phyloP scores from a whole-genome alignment of 2,888 invertebrate species.

The Diplolepis rosae region DNA sequence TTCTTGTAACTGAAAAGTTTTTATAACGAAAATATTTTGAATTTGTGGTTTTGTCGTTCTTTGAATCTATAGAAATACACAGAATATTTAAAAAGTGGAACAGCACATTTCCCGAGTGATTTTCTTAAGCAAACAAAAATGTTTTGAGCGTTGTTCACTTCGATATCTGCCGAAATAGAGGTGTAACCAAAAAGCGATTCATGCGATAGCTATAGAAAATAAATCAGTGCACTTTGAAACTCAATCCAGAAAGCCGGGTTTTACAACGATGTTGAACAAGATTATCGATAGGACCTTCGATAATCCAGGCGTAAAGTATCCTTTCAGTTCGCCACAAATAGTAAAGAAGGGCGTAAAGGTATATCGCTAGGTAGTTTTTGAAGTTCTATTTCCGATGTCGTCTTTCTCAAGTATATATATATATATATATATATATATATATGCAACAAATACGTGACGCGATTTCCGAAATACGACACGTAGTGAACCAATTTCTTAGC shows the following conservation, averaged over 20 bases:
- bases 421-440: no score
- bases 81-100: background rate
- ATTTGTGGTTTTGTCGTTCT: background rate
- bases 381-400: conserved; percentile 19
- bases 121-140: background rate
- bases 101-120: conserved; percentile 4
- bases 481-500: conserved; percentile 5
- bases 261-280: conserved; percentile 23
- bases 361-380: background rate
- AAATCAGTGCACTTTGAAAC: conserved; percentile 21
- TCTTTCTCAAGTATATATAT: background rate
- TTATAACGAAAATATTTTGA: background rate
- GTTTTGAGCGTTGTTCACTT: background rate
- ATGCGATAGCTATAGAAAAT: conserved; percentile 24
- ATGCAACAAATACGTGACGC: conserved; percentile 17
- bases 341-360: background rate
- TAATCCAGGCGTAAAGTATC: conserved; percentile 27
- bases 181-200: conserved; percentile 28
- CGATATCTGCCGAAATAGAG: background rate
- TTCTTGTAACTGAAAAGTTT: no score
- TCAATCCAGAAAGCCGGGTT: conserved; percentile 22
- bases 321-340: background rate
- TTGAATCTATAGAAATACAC: background rate
- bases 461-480: conserved; percentile 16
- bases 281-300: conserved; percentile 30